Evolutionary conservation across 23 tunicate genomes (phyloP).

Genomic region (Halocynthia roretzi): DNA sequence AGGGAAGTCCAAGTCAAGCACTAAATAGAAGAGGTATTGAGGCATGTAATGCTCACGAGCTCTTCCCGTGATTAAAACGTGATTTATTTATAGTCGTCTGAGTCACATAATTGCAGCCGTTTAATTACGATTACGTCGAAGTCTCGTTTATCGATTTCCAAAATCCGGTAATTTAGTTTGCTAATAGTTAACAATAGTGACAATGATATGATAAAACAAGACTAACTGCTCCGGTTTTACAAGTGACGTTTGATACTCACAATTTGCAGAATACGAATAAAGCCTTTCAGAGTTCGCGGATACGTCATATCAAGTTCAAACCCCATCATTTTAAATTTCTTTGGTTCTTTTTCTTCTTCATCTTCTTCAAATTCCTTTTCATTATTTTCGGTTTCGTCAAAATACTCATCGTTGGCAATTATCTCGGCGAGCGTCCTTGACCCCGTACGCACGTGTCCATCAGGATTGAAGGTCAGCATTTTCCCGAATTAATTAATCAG

Average conservation of each 20-base stretch:
- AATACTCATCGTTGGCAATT: constrained; percentile 13
- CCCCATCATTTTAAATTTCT: constrained; percentile 45
- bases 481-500: too few species aligned
- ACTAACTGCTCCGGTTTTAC: not conserved
- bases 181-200: not conserved
- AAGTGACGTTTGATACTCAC: constrained; percentile 39
- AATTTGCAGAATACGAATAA: constrained; percentile 62
- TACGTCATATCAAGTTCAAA: constrained; percentile 77
- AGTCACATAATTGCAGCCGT: too few species aligned
- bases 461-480: constrained; percentile 15
- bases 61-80: too few species aligned
- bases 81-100: too few species aligned
- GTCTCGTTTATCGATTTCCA: too few species aligned
- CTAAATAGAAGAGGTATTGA: too few species aligned
- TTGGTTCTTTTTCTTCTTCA: constrained; percentile 24
- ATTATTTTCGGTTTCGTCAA: constrained; percentile 4
- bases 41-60: too few species aligned
- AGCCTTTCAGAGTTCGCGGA: constrained; percentile 69
- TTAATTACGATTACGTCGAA: too few species aligned
- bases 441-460: constrained; percentile 8
- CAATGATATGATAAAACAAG: not conserved
- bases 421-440: constrained; percentile 20
- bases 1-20: too few species aligned
- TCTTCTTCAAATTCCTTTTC: constrained; percentile 1
- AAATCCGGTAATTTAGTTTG: not conserved